Evolutionary conservation across 2,888 invertebrate species (phyloP), one percentile per base, ranked within the genome.

Genomic region (Petrolisthes manimaculis): DNA sequence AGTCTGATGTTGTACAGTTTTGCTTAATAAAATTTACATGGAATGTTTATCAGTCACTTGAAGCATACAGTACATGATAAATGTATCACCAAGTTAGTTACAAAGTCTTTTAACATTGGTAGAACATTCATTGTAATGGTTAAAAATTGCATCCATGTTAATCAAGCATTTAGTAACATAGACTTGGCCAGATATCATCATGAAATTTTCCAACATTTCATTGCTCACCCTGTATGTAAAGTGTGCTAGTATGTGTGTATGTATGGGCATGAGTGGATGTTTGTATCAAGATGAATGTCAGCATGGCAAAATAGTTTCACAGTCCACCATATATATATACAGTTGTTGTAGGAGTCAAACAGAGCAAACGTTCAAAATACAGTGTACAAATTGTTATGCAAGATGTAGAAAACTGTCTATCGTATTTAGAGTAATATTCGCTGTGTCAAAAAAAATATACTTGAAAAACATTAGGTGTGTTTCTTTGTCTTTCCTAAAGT

Each of bases 311-410:
- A 71, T 18, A 71, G 21, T 75, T 54, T 82, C 86, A 82, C 86
- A 86, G 77, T 82, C 80, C 82, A 86, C 82, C 81, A 67, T 56
- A 37, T 37, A 67, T 56, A 37, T 37, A 75, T 56, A 84, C 75
- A 84, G 74, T 75, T 86, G 75, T 86, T 82, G 81, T 54, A 71
- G 74, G 77, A 56, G 55, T 55, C 81, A 82, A 86, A 82, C 82
- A 86, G 86, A 86, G 86, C 86, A 86, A 80, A 80, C 82, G 79
- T 86, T 86, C 86, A 86, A 86, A 71, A 71, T 71, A 86, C 86
- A 82, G 80, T 86, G 86, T 86, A 86, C 86, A 86, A 86, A 86
- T 86, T 86, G 86, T 86, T 86, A 86, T 86, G 86, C 86, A 86
- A 86, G 67, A 69, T 86, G 86, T 86, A 86, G 86, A 86, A 86